phyloP scores from a whole-genome alignment of 1,140 invertebrate species.

The Geopemphigus sp. region DNA sequence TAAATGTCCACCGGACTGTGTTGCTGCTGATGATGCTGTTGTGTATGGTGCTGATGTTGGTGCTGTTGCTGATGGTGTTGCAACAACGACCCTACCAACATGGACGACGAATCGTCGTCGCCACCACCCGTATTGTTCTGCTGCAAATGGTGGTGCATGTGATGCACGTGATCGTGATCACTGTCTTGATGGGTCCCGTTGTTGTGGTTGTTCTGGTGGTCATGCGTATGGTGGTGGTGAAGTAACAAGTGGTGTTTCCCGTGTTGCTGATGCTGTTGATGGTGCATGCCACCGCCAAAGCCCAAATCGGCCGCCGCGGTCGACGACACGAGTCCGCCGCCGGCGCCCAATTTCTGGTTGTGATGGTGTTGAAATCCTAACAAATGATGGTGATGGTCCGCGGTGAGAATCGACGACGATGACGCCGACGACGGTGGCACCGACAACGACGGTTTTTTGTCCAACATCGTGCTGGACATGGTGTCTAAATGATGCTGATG shows the following conservation, averaged over 20 bases:
- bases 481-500: constrained; percentile 33
- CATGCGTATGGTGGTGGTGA: constrained; percentile 19
- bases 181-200: constrained; percentile 45
- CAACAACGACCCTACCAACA: constrained; percentile 3
- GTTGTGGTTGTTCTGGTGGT: constrained; percentile 32
- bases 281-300: constrained; percentile 24
- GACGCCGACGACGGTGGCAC: constrained; percentile 18
- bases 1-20: constrained; percentile 53
- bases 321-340: constrained; percentile 2
- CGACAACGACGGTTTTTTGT: constrained; percentile 8
- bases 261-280: constrained; percentile 13
- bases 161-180: constrained; percentile 50
- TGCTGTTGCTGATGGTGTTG: constrained; percentile 31
- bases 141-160: constrained; percentile 28
- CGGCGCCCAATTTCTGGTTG: neutral
- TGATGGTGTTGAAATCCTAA: constrained; percentile 12
- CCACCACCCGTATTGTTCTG: constrained; percentile 19
- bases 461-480: neutral
- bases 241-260: constrained; percentile 6
- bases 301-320: constrained; percentile 9
- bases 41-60: constrained; percentile 5
- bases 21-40: constrained; percentile 51
- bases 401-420: constrained; percentile 1
- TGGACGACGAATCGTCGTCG: constrained; percentile 19
- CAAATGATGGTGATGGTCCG: constrained; percentile 12